Evolutionary conservation across 2,113 vertebrate genomes (phyloP).

Genomic region (Pedetes capensis): DNA sequence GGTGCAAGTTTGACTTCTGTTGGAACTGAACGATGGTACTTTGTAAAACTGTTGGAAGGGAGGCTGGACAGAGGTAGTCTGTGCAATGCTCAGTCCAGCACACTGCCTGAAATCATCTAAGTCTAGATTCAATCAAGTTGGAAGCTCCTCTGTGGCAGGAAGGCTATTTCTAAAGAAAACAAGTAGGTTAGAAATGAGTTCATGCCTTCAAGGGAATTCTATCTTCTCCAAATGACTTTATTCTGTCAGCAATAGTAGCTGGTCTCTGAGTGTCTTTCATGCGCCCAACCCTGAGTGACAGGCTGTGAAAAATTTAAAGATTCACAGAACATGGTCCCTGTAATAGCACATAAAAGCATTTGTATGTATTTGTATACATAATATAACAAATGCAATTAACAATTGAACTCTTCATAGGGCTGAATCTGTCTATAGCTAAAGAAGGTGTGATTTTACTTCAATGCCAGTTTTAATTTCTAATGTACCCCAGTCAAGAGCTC

Average conservation of each 20-base stretch:
- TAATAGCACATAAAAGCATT: not conserved
- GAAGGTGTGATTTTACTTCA: not conserved
- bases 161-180: not conserved
- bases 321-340: not conserved
- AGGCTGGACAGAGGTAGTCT: not conserved
- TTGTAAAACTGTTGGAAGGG: too few species aligned
- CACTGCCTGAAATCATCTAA: not conserved
- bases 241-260: not conserved
- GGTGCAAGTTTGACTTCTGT: not conserved
- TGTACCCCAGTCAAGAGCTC: not conserved
- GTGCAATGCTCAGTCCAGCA: not conserved
- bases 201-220: not conserved
- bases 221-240: conserved; percentile 2
- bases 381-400: not conserved
- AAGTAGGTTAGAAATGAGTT: not conserved
- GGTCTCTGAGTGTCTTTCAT: not conserved
- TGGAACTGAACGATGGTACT: not conserved
- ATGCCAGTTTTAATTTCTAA: not conserved
- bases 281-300: not conserved
- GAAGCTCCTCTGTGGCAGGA: not conserved
- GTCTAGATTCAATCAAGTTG: fast-evolving
- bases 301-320: not conserved
- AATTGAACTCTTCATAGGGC: not conserved
- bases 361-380: not conserved
- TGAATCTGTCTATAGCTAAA: not conserved